Evolutionary conservation across 2,888 invertebrate genomes (phyloP).

Genomic region (Ophioninae sp.): DNA sequence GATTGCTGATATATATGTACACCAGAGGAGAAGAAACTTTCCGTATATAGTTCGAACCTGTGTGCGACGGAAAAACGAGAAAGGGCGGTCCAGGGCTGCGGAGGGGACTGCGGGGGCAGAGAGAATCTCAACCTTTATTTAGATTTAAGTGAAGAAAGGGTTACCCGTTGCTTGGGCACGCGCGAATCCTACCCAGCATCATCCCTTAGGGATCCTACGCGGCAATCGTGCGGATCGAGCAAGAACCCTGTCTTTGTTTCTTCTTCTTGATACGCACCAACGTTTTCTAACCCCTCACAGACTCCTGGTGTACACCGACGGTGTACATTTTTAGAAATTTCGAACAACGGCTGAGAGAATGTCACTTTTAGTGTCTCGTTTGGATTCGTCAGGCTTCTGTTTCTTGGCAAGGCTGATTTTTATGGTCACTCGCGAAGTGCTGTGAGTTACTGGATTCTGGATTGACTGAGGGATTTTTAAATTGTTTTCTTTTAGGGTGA

Average conservation of each 20-base stretch:
- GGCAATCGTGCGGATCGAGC: slow-evolving; percentile 36
- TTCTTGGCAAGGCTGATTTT: background rate
- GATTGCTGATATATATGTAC: slow-evolving; percentile 50
- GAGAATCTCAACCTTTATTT: slow-evolving; percentile 78
- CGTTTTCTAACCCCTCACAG: background rate
- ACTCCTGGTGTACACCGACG: background rate
- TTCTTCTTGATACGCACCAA: background rate
- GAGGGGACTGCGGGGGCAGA: slow-evolving; percentile 48
- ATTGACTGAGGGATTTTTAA: no score
- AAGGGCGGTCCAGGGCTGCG: slow-evolving; percentile 58
- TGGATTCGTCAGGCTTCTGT: background rate
- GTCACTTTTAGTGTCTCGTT: background rate
- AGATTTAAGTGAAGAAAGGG: slow-evolving; percentile 78
- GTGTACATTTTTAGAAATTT: background rate
- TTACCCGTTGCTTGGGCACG: slow-evolving; percentile 64
- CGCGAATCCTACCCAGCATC: slow-evolving; percentile 28
- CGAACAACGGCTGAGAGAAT: background rate
- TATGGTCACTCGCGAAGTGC: no score
- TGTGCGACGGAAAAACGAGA: slow-evolving; percentile 23
- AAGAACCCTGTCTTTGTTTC: slow-evolving; percentile 46
- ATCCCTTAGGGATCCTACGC: slow-evolving; percentile 47
- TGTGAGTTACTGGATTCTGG: no score
- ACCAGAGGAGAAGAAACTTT: slow-evolving; percentile 56
- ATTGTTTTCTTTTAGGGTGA: no score
- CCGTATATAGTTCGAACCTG: slow-evolving; percentile 43